These are phyloP conservation scores for Dinocampus coccinellae DNA, from an alignment of 2,888 invertebrate genomes.

Conservation along the genomic window DNA sequence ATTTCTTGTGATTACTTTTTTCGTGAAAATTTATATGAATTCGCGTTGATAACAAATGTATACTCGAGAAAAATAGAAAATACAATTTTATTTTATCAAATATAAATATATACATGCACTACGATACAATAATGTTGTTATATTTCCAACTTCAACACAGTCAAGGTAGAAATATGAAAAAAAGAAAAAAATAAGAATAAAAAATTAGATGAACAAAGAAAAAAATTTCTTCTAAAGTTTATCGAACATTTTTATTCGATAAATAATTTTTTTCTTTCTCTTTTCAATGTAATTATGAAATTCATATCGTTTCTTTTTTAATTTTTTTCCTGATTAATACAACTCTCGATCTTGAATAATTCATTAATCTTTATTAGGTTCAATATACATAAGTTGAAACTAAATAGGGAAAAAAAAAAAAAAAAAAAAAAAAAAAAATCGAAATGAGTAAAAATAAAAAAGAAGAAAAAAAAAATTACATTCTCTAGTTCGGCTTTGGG, in stretches of 20 bases:
- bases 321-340: neutral
- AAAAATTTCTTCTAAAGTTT: too few species aligned
- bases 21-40: too few species aligned
- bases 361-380: neutral
- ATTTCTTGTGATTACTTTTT: too few species aligned
- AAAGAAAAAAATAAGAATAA: too few species aligned
- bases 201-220: too few species aligned
- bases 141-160: too few species aligned
- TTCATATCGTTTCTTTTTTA: neutral
- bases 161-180: too few species aligned
- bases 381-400: neutral
- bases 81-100: too few species aligned
- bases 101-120: too few species aligned
- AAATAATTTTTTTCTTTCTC: neutral
- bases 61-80: too few species aligned
- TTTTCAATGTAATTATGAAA: neutral
- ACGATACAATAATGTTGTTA: too few species aligned
- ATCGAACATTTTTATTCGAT: neutral
- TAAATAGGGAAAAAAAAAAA: neutral
- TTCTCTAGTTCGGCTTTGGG: constrained; percentile 29
- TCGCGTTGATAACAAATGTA: too few species aligned
- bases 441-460: neutral
- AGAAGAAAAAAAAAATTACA: constrained; percentile 24
- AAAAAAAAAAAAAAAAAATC: constrained; percentile 10
- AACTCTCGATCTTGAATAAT: neutral